Base-by-base conservation (phyloP, 2,888 invertebrate species). In the Rhagonycha lutea region DNA sequence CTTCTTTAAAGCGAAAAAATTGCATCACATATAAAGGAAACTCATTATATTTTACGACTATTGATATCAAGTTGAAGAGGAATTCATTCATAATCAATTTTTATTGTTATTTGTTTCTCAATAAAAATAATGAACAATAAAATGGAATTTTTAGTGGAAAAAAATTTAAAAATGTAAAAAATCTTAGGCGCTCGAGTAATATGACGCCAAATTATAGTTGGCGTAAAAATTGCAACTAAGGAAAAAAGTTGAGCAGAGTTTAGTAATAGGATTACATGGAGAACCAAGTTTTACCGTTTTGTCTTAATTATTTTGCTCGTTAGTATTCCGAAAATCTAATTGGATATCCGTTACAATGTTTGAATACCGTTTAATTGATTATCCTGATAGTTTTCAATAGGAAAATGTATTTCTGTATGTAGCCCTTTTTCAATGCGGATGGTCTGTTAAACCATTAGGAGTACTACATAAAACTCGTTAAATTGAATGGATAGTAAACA, bases 231-330 rank as follows among this genome's bases (percentile, higher is more conserved):
- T 61, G 72, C 69, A 69, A 70, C 72, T 69, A 75, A 69, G 29
- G 62, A 72, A 63, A 70, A 75, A 75, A 75, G 28, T 72, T 75
- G 72, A 68, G 8, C 65, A 67, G n/a, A n/a, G 23, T 72, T 75
- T 69, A 72, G 69, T 69, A 75, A 63, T 18, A 18, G 18, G 32
- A 14, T 32, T 75, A 72, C 63, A 72, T 69, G 69, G 72, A 75
- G 61, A 72, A 73, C 68, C 70, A 76, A 76, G 73, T 76, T 76
- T 76, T 76, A 73, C 68, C 73, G 68, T 76, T 76, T 76, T 70
- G 73, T 74, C 68, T 70, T 73, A 73, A 76, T 76, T 76, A 76
- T 76, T 73, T 73, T n/a, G 68, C 76, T 76, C 73, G 73, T 73
- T 76, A 73, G 70, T 26, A 74, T 76, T 73, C 70, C 67, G 72